Percentiles rank a stretch among this genome's conserved stretches.
These are phyloP conservation scores for Hycleus cichorii DNA, from an alignment of 1,140 invertebrate species.

Conservation along the genomic window DNA sequence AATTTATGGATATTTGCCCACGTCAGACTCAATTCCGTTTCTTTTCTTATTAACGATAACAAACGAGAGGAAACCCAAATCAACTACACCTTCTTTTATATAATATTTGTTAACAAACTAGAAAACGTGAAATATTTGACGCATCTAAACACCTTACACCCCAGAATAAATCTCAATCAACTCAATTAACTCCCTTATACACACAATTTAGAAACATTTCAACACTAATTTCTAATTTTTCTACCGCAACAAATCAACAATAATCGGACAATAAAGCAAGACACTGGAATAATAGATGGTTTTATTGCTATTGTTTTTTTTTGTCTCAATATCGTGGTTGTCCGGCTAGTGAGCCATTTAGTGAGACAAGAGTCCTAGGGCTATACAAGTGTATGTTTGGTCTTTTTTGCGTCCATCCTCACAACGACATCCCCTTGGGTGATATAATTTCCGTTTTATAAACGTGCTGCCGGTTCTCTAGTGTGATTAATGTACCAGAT, in stretches of 20 bases:
- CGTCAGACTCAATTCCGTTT: background rate
- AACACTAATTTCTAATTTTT: too few relatives aligned
- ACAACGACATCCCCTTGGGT: constrained; percentile 32
- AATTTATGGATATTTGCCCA: constrained; percentile 9
- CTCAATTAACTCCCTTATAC: too few relatives aligned
- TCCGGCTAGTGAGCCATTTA: constrained; percentile 10
- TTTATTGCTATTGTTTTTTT: background rate
- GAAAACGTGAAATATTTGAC: too few relatives aligned
- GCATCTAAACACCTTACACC: too few relatives aligned
- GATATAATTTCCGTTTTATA: constrained; percentile 41
- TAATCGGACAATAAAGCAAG: constrained; percentile 11
- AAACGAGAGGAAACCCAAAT: too few relatives aligned
- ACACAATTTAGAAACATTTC: too few relatives aligned
- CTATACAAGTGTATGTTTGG: constrained; percentile 15
- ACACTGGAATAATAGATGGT: constrained; percentile 12
- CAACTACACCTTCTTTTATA: too few relatives aligned
- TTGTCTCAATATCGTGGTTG: constrained; percentile 5
- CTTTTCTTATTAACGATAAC: background rate
- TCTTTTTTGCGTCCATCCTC: constrained; percentile 22
- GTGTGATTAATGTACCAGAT: constrained; percentile 38
- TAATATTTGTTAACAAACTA: too few relatives aligned
- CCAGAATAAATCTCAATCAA: too few relatives aligned
- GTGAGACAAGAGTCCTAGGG: constrained; percentile 6
- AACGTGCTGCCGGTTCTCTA: constrained; percentile 28
- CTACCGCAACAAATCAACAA: constrained; percentile 5